Base-by-base conservation (phyloP, 1,140 invertebrate species). In the Tetraneura akinire region DNA sequence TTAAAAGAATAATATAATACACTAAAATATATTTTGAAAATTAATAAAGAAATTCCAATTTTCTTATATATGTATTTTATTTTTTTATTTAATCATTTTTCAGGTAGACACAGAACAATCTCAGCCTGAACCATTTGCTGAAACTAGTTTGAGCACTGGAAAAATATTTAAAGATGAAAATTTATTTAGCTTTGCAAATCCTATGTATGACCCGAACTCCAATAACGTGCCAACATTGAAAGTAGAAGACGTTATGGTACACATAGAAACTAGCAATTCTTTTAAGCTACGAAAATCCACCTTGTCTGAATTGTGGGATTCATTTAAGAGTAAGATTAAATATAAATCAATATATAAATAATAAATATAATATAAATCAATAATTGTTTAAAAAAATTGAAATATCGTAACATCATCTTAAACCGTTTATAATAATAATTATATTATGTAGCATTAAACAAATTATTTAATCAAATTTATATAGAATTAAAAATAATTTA, bases 101-200 rank as follows among this genome's bases (percentile, higher is more conserved):
- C 16, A 78, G 74, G 13, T n/a, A 8, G 55, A 60, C 29, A 13
- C 74, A 9, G 74, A 78, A 57, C 74, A 42, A 78, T 23, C n/a
- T 0, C 74, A 78, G 47, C 53, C 74, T n/a, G 74, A 78, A 47
- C 9, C 37, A 51, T 78, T 78, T 16, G 74, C 74, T 8, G 74
- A 78, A 45, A 78, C 74, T 11, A 78, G 74, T 62, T 18, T 78
- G 8, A 78, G 74, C 23, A 71, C 47, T 3, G 86, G 85, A 81
- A 84, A 84, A 55, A 47, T 62, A 62, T 78, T 78, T 23, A 78
- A 78, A 45, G 74, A 78, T 11, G 74, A 78, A 26, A 78, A 57
- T 47, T 3, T n/a, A 18, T 89, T 87, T 74, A 92, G 91, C 82
- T 93, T 92, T 83, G 91, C 92, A 45, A 94, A 94, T 87, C 92